Evolutionary conservation across 2,888 invertebrate genomes (phyloP).

Genomic region (Pyrrhosoma nymphula): DNA sequence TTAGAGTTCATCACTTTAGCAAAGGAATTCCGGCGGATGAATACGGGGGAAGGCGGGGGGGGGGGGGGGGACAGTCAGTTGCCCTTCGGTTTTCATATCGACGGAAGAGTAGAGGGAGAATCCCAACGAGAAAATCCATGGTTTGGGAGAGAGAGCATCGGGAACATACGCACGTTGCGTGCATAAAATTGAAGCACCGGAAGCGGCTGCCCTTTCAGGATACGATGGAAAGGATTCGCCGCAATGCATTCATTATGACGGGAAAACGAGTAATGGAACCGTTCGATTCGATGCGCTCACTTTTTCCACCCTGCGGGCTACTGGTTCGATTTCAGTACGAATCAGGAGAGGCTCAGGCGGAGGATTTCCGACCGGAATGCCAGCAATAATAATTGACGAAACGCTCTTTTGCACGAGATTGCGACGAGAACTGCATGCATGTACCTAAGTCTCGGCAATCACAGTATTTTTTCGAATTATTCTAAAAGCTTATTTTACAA

Average conservation of each 20-base stretch:
- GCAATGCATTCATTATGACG: not conserved
- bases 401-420: not conserved
- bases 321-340: not conserved
- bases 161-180: not conserved
- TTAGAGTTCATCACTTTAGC: not conserved
- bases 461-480: too few relatives aligned
- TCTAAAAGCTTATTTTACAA: too few relatives aligned
- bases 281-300: not conserved
- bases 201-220: not conserved
- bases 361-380: not conserved
- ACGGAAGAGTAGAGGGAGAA: not conserved
- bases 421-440: not conserved
- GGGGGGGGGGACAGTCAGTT: not conserved
- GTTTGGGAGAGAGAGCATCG: too few relatives aligned
- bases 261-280: not conserved
- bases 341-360: not conserved
- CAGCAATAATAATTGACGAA: not conserved
- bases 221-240: not conserved
- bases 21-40: not conserved
- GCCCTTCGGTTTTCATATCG: not conserved
- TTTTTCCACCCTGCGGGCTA: not conserved
- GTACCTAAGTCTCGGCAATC: too few relatives aligned
- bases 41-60: not conserved
- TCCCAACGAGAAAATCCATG: not conserved
- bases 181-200: constrained; percentile 7